Evolutionary conservation across 2,113 vertebrate species (phyloP), one percentile per base, ranked within the genome.

Genomic region (Electrona antarctica): DNA sequence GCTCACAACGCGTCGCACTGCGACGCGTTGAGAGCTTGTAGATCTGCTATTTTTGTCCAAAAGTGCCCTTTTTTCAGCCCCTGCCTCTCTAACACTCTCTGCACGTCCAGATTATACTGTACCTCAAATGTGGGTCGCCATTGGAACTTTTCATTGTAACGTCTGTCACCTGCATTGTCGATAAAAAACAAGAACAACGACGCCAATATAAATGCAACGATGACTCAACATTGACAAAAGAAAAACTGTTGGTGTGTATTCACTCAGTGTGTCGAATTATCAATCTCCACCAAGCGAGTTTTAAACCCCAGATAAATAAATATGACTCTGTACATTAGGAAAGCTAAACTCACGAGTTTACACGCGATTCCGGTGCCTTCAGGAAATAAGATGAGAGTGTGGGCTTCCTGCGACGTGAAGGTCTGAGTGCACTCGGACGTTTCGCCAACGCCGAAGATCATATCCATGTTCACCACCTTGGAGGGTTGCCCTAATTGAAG

Each of bases 91-190:
- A 21, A 21, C 21, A n/a, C n/a, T 21, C 21, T 21, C 21, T 21
- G 21, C 21, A 21, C 2, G 21, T 1, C 21, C 21, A n/a, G n/a
- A 41, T 13, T 21, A 45, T 8, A 12, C 46, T 63, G 77, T n/a
- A 98, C 97, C 97, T 94, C 76, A 96, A 56, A 12, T 89, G 78
- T 73, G 95, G 90, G 80, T 92, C 91, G 63, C 96, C 95, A 0
- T 90, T 90, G 41, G 86, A 80, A 60, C 92, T 93, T 90, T 95
- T 97, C 67, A 55, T 67, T 73, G 93, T 90, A 79, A 80, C 12
- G 85, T 97, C 95, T 13, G 91, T 73, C 51, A 94, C 91, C 96
- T 98, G 77, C 15, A 88, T 72, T 0, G 57, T 71, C 56, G 82
- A 69, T 75, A 33, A 82, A 78, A 45, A 13, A 64, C n/a, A 4